Percentiles rank a stretch among this genome's conserved stretches.
These are phyloP conservation scores for Poecilia latipinna DNA, from an alignment of 2,113 vertebrate genomes.

Conservation along the genomic window DNA sequence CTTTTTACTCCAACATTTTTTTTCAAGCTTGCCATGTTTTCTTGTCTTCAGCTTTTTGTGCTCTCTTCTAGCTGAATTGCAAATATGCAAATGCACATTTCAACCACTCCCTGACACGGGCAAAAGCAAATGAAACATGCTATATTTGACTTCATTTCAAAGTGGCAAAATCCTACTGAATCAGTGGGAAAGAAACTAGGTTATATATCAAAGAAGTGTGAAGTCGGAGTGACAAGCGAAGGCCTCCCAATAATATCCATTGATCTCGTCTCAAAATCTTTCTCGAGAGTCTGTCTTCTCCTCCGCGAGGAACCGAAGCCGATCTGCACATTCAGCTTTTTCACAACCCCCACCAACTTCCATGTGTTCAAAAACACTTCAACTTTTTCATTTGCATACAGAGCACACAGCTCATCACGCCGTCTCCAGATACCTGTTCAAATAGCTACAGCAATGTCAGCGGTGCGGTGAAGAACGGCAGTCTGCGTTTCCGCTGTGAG, in stretches of 20 bases:
- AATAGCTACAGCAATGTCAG: conserved; percentile 64
- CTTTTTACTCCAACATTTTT: neutral
- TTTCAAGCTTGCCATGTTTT: neutral
- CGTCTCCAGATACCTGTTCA: conserved; percentile 76
- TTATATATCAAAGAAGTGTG: conserved; percentile 66
- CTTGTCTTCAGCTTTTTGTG: conserved; percentile 22
- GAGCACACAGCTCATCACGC: conserved; percentile 60
- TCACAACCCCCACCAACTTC: conserved; percentile 38
- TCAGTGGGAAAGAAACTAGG: conserved; percentile 71
- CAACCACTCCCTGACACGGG: conserved; percentile 46
- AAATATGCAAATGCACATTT: conserved; percentile 43
- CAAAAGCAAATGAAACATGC: conserved; percentile 35
- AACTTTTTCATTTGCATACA: conserved; percentile 78
- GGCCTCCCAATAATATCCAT: conserved; percentile 70
- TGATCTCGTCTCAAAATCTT: conserved; percentile 67
- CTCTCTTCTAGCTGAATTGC: conserved; percentile 39
- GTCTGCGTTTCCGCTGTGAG: conserved; percentile 32
- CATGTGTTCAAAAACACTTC: conserved; percentile 67
- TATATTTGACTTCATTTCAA: conserved; percentile 37
- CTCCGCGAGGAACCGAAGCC: conserved; percentile 57
- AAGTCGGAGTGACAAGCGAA: conserved; percentile 47
- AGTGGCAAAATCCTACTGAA: conserved; percentile 48
- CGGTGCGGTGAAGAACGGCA: conserved; percentile 45
- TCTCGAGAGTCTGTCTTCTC: conserved; percentile 59
- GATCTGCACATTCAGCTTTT: conserved; percentile 71